Conservation (phyloP, 1,140 invertebrate genomes). For the Oryctes rhinoceros region DNA sequence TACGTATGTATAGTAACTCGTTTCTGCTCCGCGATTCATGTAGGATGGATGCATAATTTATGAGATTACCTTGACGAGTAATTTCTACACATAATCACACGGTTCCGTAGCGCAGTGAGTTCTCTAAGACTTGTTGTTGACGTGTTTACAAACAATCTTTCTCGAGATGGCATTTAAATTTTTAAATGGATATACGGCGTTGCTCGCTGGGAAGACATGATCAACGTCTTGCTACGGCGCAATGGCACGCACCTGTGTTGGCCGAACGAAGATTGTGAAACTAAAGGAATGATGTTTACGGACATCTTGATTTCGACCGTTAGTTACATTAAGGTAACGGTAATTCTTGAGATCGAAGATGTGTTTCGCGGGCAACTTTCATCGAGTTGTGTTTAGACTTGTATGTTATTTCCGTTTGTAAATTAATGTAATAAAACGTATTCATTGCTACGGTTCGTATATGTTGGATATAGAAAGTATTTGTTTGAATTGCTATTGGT, state of each 20-base stretch:
- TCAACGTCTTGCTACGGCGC: background rate
- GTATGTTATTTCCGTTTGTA: background rate
- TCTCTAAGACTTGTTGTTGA: background rate
- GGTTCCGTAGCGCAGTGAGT: background rate
- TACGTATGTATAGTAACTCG: background rate
- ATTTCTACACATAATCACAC: constrained; percentile 25
- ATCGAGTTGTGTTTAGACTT: background rate
- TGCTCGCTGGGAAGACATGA: background rate
- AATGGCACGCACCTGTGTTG: background rate
- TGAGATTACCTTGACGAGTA: constrained; percentile 20
- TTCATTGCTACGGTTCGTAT: no score
- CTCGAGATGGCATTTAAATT: constrained; percentile 34
- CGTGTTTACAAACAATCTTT: constrained; percentile 37
- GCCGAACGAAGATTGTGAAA: background rate
- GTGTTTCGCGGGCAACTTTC: background rate
- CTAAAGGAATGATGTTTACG: constrained; percentile 3
- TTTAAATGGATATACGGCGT: constrained; percentile 18
- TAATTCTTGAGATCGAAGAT: background rate
- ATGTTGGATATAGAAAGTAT: no score
- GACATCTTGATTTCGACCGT: constrained; percentile 23
- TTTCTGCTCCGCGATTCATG: background rate
- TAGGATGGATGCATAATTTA: constrained; percentile 23
- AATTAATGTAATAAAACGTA: no score
- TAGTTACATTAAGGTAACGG: constrained; percentile 27
- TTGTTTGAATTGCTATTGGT: no score